phyloP scores from a whole-genome alignment of 2,797 vertebrate species.

The Pachyuromys duprasi region DNA sequence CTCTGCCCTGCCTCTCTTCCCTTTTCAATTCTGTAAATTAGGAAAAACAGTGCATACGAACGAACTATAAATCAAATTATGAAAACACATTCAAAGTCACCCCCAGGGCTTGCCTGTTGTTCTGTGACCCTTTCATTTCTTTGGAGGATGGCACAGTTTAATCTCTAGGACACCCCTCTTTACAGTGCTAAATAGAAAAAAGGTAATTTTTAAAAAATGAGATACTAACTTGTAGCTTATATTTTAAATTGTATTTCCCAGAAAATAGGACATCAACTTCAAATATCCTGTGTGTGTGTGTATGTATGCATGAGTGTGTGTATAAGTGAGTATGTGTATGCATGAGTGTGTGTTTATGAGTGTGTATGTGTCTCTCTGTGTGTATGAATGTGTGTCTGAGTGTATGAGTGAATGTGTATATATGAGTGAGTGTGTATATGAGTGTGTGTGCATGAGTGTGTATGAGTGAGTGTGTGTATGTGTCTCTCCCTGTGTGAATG shows the following conservation, averaged over 20 bases:
- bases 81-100: constrained; percentile 40
- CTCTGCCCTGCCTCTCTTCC: not conserved
- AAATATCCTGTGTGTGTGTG: not conserved
- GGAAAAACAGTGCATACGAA: constrained; percentile 9
- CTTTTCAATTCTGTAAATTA: constrained; percentile 51
- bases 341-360: not conserved
- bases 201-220: not conserved
- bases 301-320: not conserved
- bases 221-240: not conserved
- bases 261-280: not conserved
- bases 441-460: not conserved
- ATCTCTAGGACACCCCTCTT: constrained; percentile 18
- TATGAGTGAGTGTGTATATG: not conserved
- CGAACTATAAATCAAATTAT: constrained; percentile 56
- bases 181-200: not conserved
- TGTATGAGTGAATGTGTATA: not conserved
- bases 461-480: not conserved
- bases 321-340: not conserved
- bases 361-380: too few relatives aligned
- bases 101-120: constrained; percentile 29
- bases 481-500: not conserved
- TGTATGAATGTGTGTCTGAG: not conserved
- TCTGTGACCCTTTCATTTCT: constrained; percentile 37
- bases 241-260: constrained; percentile 44
- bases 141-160: constrained; percentile 53